These are phyloP conservation scores for Spatulosminthurus flaviceps DNA, from an alignment of 2,888 invertebrate species.

Conservation along the genomic window DNA sequence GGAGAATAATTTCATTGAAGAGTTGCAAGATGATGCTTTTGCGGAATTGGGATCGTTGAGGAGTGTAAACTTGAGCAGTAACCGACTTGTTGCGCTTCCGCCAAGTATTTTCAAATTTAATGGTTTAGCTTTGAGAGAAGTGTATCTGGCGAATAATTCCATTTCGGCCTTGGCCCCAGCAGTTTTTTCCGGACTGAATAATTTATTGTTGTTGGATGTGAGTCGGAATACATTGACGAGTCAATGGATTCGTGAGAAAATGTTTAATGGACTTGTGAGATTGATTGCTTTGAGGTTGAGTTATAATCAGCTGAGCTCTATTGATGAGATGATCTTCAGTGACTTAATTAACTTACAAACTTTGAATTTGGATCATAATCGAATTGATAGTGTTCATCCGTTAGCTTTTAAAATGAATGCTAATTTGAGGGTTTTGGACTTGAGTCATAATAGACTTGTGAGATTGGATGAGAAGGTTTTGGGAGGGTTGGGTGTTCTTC, in stretches of 20 bases:
- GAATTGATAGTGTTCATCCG: constrained; percentile 87
- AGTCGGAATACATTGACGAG: constrained; percentile 79
- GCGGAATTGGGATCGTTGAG: constrained; percentile 78
- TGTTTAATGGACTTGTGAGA: constrained; percentile 78
- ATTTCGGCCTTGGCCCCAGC: constrained; percentile 83
- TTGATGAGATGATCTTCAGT: constrained; percentile 85
- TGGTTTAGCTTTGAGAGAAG: constrained; percentile 82
- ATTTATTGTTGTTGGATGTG: constrained; percentile 82
- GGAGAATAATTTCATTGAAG: constrained; percentile 79
- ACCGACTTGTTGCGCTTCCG: constrained; percentile 80
- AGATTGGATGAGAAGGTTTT: constrained; percentile 82
- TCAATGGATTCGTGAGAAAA: constrained; percentile 80
- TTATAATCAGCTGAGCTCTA: constrained; percentile 82
- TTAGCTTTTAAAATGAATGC: constrained; percentile 87
- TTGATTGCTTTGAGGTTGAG: constrained; percentile 81
- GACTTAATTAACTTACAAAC: constrained; percentile 87
- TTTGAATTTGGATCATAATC: constrained; percentile 84
- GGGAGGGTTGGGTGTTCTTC: constrained; percentile 83
- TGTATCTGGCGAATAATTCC: constrained; percentile 81
- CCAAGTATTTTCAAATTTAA: constrained; percentile 81
- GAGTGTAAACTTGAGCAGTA: constrained; percentile 80
- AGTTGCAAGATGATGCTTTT: constrained; percentile 80
- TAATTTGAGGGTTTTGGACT: constrained; percentile 86
- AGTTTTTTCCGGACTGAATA: constrained; percentile 83
- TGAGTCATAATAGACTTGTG: constrained; percentile 86